These are phyloP conservation scores for Aegypius monachus DNA, from an alignment of 2,113 vertebrate genomes.

Conservation along the genomic window DNA sequence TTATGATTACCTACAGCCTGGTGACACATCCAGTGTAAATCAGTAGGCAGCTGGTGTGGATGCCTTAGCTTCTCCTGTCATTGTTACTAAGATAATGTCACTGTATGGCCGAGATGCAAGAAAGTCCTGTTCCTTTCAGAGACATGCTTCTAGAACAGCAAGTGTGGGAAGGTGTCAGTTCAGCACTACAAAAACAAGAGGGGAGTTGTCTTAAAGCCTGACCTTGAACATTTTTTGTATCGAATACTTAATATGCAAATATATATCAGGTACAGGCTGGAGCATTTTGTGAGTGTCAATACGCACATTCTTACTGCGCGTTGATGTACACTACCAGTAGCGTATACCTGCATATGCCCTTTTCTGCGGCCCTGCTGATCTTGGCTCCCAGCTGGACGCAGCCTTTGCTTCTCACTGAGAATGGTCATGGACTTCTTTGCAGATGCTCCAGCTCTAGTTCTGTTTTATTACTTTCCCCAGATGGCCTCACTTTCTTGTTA, in stretches of 20 bases:
- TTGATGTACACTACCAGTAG: fast-evolving
- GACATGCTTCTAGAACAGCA: neutral
- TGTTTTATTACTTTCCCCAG: neutral
- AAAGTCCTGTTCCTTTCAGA: neutral
- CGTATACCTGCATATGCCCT: neutral
- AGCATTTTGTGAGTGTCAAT: neutral
- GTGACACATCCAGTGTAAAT: neutral
- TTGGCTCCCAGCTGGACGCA: neutral
- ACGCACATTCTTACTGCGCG: fast-evolving
- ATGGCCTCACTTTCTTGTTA: neutral
- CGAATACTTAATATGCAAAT: neutral
- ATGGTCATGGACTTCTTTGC: neutral
- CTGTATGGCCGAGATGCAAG: neutral
- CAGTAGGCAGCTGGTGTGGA: neutral
- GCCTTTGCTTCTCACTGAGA: neutral
- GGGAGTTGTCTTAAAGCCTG: neutral
- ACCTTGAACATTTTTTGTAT: neutral
- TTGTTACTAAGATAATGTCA: neutral
- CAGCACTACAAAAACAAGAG: neutral
- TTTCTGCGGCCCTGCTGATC: neutral
- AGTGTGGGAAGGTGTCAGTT: neutral
- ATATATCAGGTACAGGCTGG: neutral
- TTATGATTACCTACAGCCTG: fast-evolving
- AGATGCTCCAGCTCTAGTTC: neutral
- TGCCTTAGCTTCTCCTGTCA: neutral